A percentile compares a stretch with the other conserved stretches of the same genome.
Conservation (phyloP, 2,113 vertebrate species). For the Chloebia gouldiae region DNA sequence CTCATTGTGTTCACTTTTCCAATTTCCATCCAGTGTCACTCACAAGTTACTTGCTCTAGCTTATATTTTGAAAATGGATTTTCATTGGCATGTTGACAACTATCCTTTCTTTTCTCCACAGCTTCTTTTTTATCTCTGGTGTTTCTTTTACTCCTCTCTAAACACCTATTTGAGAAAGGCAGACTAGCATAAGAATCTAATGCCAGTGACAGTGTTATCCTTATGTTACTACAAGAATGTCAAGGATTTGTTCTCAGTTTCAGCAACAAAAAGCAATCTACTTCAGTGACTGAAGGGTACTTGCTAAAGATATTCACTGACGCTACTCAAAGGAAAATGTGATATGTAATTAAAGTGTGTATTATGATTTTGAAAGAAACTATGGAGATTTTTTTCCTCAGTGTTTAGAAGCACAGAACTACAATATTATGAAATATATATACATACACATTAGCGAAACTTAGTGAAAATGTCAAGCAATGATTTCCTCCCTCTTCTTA, state of each 20-base stretch:
- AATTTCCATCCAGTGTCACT: background rate
- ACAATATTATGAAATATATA: background rate
- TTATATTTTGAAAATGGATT: background rate
- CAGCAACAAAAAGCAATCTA: background rate
- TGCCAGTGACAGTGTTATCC: background rate
- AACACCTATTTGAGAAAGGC: background rate
- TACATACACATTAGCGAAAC: background rate
- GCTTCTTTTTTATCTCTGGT: background rate
- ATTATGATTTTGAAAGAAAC: background rate
- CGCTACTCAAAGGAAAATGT: background rate
- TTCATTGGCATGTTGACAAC: background rate
- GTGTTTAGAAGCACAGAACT: background rate
- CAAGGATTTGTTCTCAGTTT: background rate
- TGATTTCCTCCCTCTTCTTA: background rate
- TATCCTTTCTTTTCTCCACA: background rate
- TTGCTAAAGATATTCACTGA: background rate
- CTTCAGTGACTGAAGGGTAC: background rate
- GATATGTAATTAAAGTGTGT: background rate
- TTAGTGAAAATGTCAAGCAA: background rate
- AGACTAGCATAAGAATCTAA: background rate
- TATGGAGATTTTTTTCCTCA: background rate
- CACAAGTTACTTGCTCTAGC: background rate
- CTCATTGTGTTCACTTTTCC: background rate
- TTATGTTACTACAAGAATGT: background rate
- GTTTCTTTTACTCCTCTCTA: background rate